Evolutionary conservation across 1,140 invertebrate genomes (phyloP).

Genomic region (Drosophila pachea): DNA sequence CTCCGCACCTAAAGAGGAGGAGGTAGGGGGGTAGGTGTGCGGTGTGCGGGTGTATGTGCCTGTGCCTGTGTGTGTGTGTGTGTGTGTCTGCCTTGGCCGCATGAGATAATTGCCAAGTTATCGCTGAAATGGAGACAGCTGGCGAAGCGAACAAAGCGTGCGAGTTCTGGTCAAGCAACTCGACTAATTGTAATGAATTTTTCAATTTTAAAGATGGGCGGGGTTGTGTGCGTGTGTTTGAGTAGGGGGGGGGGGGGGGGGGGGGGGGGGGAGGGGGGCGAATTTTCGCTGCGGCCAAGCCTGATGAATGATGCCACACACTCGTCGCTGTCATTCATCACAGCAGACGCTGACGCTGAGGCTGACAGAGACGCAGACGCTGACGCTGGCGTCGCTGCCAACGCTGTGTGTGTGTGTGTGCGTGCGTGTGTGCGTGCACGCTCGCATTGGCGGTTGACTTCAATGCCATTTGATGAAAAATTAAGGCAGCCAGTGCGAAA

Average conservation of each 20-base stretch:
- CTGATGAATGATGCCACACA: constrained; percentile 74
- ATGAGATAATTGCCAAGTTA: constrained; percentile 67
- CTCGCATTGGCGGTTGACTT: constrained; percentile 53
- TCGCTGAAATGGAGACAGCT: constrained; percentile 21
- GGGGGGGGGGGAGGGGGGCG: neutral
- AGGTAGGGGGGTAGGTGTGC: too few species aligned
- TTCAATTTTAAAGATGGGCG: constrained; percentile 54
- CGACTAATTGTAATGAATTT: constrained; percentile 76
- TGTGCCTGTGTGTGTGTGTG: constrained; percentile 8
- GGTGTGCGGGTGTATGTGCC: neutral
- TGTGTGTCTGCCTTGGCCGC: constrained; percentile 25
- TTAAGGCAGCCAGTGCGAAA: constrained; percentile 26
- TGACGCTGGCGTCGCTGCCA: constrained; percentile 25
- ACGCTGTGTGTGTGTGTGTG: constrained; percentile 33
- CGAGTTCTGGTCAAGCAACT: constrained; percentile 39
- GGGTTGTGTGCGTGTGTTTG: neutral
- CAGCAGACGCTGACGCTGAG: constrained; percentile 28
- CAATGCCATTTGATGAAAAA: constrained; percentile 57
- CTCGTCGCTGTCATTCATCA: constrained; percentile 70
- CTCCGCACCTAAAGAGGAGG: too few species aligned
- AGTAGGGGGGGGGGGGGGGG: too few species aligned
- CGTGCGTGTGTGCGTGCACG: constrained; percentile 15
- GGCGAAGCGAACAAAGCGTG: neutral
- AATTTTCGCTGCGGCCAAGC: constrained; percentile 6
- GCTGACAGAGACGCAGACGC: constrained; percentile 19